These are phyloP conservation scores for Sorex maritimensis DNA, from an alignment of 2,797 vertebrate species.

Conservation along the genomic window DNA sequence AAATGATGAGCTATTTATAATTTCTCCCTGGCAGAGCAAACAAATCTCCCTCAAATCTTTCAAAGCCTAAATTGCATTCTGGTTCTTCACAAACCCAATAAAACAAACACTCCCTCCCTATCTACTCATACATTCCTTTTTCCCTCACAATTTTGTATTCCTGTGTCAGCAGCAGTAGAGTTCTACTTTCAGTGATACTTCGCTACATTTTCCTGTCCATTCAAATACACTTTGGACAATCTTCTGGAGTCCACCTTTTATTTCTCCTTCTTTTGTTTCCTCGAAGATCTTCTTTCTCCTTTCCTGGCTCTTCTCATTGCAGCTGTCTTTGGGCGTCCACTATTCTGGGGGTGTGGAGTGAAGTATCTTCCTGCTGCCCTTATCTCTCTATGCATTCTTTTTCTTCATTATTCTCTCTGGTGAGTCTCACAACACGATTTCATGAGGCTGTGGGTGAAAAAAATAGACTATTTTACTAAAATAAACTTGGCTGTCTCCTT, in stretches of 20 bases:
- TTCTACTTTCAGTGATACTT: neutral
- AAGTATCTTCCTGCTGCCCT: accelerated
- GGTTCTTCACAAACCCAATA: neutral
- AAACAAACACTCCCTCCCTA: neutral
- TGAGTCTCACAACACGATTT: neutral
- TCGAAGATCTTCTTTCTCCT: neutral
- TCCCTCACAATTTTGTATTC: neutral
- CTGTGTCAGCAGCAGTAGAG: neutral
- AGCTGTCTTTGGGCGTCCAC: neutral
- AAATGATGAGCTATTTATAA: constrained; percentile 37
- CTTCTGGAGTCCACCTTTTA: constrained; percentile 33
- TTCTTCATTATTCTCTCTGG: neutral
- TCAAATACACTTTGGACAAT: constrained; percentile 56
- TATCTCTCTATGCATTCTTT: neutral
- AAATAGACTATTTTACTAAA: neutral
- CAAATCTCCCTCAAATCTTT: constrained; percentile 42
- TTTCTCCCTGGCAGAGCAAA: constrained; percentile 23
- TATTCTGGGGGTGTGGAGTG: neutral
- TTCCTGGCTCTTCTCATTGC: neutral
- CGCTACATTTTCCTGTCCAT: constrained; percentile 24
- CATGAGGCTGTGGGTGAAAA: too few species aligned
- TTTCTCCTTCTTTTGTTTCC: constrained; percentile 33
- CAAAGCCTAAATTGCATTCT: constrained; percentile 3
- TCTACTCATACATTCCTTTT: neutral
- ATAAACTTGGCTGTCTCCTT: neutral